A percentile compares a stretch with the other conserved stretches of the same genome.
Evolutionary conservation across 2,113 vertebrate species (phyloP).

Genomic region (Bufo gargarizans): DNA sequence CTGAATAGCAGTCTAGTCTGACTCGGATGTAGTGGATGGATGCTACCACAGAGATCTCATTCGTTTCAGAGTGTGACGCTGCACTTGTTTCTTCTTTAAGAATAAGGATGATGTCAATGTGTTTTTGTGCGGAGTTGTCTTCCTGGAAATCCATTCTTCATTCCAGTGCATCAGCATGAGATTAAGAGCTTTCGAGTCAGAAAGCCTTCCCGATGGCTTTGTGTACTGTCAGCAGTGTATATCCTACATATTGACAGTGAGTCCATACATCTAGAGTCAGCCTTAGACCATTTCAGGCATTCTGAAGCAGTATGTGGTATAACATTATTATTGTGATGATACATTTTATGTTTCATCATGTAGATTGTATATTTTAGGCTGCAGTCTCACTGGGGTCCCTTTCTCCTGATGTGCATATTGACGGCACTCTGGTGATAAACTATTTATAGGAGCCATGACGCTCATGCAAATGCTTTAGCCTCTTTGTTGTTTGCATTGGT

Average conservation of each 20-base stretch:
- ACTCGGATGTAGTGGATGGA: no score
- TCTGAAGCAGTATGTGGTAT: not conserved
- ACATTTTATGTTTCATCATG: not conserved
- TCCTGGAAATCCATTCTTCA: not conserved
- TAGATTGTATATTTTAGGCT: no score
- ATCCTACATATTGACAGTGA: not conserved
- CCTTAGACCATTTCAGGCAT: not conserved
- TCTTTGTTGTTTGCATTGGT: no score
- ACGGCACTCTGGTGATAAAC: no score
- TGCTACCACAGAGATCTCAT: no score
- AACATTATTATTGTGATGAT: not conserved
- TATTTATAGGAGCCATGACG: no score
- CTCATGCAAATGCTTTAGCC: no score
- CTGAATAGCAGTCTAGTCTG: no score
- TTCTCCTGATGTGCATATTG: no score
- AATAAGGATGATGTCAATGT: not conserved
- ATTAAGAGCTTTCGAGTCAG: constrained; percentile 26
- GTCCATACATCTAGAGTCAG: not conserved
- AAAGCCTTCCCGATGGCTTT: not conserved
- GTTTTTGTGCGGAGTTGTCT: not conserved
- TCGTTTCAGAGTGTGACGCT: no score
- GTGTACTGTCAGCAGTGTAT: not conserved
- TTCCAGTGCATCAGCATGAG: not conserved
- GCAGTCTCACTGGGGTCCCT: no score
- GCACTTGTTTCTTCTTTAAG: no score